These are phyloP conservation scores for Coregonus ussuriensis DNA, from an alignment of 2,797 vertebrate genomes.

Conservation along the genomic window DNA sequence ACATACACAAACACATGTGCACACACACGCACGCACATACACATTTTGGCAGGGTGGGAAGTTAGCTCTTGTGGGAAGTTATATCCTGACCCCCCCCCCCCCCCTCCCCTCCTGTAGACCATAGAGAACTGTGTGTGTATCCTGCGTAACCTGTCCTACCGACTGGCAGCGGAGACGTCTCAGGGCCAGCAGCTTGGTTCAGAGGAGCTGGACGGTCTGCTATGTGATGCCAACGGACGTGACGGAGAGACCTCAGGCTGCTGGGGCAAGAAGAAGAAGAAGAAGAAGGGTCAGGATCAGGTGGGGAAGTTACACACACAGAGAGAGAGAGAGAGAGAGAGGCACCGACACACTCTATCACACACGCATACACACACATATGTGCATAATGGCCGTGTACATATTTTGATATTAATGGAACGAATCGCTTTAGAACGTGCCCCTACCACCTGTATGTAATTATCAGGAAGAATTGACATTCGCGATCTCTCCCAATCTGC, in stretches of 20 bases:
- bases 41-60: neutral
- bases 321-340: no score
- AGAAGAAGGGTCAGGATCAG: conserved; percentile 97
- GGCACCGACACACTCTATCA: no score
- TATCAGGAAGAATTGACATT: no score
- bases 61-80: no score
- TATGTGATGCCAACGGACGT: conserved; percentile 91
- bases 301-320: conserved; percentile 62
- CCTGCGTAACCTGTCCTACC: conserved; percentile 98
- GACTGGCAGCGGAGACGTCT: conserved; percentile 97
- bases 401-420: no score
- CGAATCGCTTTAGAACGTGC: no score
- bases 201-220: conserved; percentile 94
- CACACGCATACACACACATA: no score
- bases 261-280: conserved; percentile 99
- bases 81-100: no score
- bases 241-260: conserved; percentile 95
- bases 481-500: no score
- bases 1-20: neutral
- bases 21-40: conserved; percentile 19
- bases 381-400: no score
- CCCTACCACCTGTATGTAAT: no score
- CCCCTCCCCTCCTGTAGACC: conserved; percentile 76
- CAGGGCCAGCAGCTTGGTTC: conserved; percentile 97
- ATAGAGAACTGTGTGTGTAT: conserved; percentile 99